Base-by-base conservation (phyloP, 2,888 invertebrate species). In the Griposia aprilina region DNA sequence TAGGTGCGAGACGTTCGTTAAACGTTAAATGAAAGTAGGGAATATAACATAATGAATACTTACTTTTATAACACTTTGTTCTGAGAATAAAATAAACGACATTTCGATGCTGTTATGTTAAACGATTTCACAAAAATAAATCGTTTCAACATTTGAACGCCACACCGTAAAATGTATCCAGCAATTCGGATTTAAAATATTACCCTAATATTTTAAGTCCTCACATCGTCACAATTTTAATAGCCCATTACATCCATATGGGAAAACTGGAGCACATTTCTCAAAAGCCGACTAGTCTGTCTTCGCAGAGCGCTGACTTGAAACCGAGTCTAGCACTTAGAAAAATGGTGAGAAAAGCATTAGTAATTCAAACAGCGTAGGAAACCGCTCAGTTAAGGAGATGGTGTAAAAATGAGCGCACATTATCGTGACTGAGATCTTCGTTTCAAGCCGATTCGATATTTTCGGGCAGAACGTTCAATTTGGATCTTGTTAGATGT, bases 351-450 rank as follows among this genome's bases (percentile, higher is more conserved):
- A 36, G 78, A 45, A 74, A 45, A 66, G 80, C 81, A 88, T 88
- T 88, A 88, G 83, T 81, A 60, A 87, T 88, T 87, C 88, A 83
- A 57, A 62, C 63, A 62, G 74, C 84, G 87, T 83, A 75, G 70
- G 41, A 66, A 88, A 84, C 77, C 74, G 83, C 78, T 87, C 86
- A 45, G 82, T 85, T 83, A 85, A 68, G 45, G 45, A 63, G 78
- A 76, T 88, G 79, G 74, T 74, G 86, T 87, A 88, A 81, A 88
- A 88, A 88, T 88, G 84, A 83, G 86, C 65, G 50, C 74, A 77
- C 88, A 80, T 84, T 88, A 82, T 63, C 74, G 71, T 59, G 74
- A 68, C 74, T 69, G 74, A 78, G 77, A 78, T 85, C 80, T 78
- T 50, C 68, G 81, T 78, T 75, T 80, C 71, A 69, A 63, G 63